Evolutionary conservation across 2,113 vertebrate genomes (phyloP).

Genomic region (Lepisosteus oculatus): DNA sequence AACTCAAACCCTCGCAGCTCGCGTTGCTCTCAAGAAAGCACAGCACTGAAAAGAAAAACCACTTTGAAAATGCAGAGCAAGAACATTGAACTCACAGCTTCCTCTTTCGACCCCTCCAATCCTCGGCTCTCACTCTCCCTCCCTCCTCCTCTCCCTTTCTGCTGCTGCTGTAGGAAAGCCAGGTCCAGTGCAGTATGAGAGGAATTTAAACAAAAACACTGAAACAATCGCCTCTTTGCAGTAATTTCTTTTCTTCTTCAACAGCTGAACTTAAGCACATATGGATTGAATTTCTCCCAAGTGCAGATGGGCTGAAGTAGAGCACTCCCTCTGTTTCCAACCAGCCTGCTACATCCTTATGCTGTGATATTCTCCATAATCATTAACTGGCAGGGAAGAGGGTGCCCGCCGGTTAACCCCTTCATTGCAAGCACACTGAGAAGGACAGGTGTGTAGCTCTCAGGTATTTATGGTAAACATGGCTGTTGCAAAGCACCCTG

Average conservation of each 20-base stretch:
- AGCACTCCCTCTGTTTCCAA: slow-evolving; percentile 14
- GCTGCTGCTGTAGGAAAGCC: slow-evolving; percentile 24
- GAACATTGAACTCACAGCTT: no score
- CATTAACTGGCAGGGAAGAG: slow-evolving; percentile 36
- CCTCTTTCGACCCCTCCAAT: neutral
- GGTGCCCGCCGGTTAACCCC: slow-evolving; percentile 30
- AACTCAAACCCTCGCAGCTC: no score
- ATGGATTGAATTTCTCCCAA: slow-evolving; percentile 45
- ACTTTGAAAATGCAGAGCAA: no score
- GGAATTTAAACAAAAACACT: slow-evolving; percentile 48
- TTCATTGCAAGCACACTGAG: neutral
- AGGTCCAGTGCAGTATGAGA: slow-evolving; percentile 42
- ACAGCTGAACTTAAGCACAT: slow-evolving; percentile 40
- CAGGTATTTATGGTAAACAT: no score
- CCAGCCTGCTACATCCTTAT: slow-evolving; percentile 24
- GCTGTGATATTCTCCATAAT: slow-evolving; percentile 32
- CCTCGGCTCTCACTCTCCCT: slow-evolving; percentile 4
- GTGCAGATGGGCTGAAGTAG: slow-evolving; percentile 36
- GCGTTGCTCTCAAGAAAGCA: no score
- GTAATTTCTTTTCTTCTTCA: slow-evolving; percentile 39
- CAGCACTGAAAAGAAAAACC: no score
- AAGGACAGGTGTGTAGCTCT: neutral
- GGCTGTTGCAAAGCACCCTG: no score
- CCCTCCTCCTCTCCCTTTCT: neutral
- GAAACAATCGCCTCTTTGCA: slow-evolving; percentile 45